Evolutionary conservation across 2,113 vertebrate genomes (phyloP).

Genomic region (Daboia siamensis): DNA sequence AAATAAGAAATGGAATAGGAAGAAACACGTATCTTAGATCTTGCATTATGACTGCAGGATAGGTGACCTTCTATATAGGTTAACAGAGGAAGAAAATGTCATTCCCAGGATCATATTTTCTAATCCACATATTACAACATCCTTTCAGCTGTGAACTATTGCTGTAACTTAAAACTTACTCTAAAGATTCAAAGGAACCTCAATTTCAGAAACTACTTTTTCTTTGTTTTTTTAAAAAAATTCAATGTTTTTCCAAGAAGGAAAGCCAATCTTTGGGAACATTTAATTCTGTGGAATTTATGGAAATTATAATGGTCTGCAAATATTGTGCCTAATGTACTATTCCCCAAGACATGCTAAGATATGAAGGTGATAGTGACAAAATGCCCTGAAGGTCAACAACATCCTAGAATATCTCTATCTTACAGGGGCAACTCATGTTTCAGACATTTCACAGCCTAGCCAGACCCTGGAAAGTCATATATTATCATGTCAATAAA

Average conservation of each 20-base stretch:
- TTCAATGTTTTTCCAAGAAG: not conserved
- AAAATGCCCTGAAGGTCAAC: constrained; percentile 58
- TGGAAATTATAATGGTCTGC: constrained; percentile 3
- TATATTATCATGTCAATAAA: constrained; percentile 58
- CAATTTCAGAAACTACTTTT: not conserved
- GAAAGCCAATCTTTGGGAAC: not conserved
- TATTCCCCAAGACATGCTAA: constrained; percentile 43
- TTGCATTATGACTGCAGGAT: not conserved
- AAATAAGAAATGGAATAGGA: not conserved
- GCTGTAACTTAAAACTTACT: not conserved
- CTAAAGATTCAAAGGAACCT: not conserved
- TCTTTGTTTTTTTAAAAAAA: not conserved
- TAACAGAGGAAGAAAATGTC: not conserved
- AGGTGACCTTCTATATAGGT: not conserved
- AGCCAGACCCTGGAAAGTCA: constrained; percentile 38
- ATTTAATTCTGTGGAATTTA: not conserved
- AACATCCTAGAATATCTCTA: constrained; percentile 42
- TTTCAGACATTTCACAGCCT: constrained; percentile 46
- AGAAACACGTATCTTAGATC: not conserved
- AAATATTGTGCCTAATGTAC: constrained; percentile 45
- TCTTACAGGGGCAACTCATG: constrained; percentile 41
- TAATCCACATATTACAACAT: not conserved
- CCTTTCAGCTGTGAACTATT: constrained; percentile 4
- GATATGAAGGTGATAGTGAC: constrained; percentile 54
- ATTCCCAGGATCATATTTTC: not conserved